Evolutionary conservation across 2,113 vertebrate species (phyloP).

Genomic region (Hippocampus abdominalis): DNA sequence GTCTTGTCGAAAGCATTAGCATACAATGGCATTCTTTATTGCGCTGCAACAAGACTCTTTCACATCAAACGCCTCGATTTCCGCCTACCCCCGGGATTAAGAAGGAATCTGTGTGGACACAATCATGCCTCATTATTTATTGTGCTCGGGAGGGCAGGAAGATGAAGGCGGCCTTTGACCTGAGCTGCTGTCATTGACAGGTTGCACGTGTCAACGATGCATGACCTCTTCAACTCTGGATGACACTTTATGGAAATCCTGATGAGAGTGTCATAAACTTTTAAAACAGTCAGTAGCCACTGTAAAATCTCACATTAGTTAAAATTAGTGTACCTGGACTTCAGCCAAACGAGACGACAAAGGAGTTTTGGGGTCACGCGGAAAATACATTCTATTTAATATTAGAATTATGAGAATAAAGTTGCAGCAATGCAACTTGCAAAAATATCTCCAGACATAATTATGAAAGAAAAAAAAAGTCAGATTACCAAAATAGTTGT

Average conservation of each 20-base stretch:
- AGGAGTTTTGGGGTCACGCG: not conserved
- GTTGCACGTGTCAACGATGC: conserved; percentile 26
- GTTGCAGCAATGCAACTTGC: no score
- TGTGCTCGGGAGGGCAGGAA: conserved; percentile 63
- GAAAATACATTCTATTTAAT: not conserved
- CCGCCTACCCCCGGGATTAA: conserved; percentile 83
- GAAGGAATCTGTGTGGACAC: conserved; percentile 83
- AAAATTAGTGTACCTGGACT: not conserved
- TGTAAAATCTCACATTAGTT: not conserved
- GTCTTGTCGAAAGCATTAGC: conserved; percentile 90
- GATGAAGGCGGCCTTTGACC: conserved; percentile 65
- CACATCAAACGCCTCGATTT: conserved; percentile 93
- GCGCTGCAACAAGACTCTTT: conserved; percentile 88
- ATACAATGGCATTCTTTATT: conserved; percentile 91
- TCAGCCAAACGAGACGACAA: not conserved
- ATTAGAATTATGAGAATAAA: no score
- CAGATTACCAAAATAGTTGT: no score
- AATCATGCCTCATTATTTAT: conserved; percentile 73
- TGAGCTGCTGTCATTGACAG: conserved; percentile 34
- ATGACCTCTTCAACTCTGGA: not conserved
- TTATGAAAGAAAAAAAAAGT: no score
- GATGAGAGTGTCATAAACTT: conserved; percentile 10
- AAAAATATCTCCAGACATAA: no score
- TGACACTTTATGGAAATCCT: not conserved
- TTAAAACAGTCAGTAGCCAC: no score